Percentiles rank a stretch among this genome's conserved stretches.
phyloP scores from a whole-genome alignment of 2,888 invertebrate species.

The Eupithecia subumbrata region DNA sequence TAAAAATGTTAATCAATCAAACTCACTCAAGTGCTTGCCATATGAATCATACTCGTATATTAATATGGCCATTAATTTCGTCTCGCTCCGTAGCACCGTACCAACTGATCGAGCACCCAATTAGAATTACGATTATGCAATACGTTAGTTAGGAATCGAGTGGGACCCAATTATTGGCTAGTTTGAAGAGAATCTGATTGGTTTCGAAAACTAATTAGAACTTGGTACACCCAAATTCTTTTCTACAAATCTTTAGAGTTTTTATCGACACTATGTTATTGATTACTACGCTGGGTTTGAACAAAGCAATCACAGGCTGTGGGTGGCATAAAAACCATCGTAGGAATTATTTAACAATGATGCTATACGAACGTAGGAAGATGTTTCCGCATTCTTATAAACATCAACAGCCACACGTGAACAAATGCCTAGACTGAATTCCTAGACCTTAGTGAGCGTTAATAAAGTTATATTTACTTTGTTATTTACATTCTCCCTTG shows the following conservation, averaged over 20 bases:
- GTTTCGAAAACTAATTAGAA: conserved; percentile 3
- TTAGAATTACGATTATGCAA: conserved; percentile 27
- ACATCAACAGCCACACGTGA: not conserved
- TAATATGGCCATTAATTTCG: conserved; percentile 22
- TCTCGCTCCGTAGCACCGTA: conserved; percentile 30
- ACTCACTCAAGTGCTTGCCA: not conserved
- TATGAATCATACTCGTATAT: conserved; percentile 11
- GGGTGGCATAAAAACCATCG: not conserved
- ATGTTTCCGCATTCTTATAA: not conserved
- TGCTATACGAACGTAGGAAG: not conserved
- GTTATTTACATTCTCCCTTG: not conserved
- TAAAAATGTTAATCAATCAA: conserved; percentile 1
- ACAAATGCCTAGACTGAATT: not conserved
- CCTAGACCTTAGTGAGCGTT: too few species aligned
- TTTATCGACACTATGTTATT: not conserved
- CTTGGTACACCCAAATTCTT: not conserved
- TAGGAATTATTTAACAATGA: not conserved
- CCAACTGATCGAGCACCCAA: conserved; percentile 28
- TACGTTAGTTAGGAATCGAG: conserved; percentile 22
- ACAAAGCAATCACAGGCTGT: not conserved
- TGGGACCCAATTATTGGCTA: conserved; percentile 19
- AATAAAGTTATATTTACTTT: not conserved
- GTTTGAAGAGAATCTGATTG: conserved; percentile 12
- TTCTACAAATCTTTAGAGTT: not conserved
- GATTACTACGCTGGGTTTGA: not conserved